Conservation (phyloP, 2,797 vertebrate genomes). For the Graptemys geographica region DNA sequence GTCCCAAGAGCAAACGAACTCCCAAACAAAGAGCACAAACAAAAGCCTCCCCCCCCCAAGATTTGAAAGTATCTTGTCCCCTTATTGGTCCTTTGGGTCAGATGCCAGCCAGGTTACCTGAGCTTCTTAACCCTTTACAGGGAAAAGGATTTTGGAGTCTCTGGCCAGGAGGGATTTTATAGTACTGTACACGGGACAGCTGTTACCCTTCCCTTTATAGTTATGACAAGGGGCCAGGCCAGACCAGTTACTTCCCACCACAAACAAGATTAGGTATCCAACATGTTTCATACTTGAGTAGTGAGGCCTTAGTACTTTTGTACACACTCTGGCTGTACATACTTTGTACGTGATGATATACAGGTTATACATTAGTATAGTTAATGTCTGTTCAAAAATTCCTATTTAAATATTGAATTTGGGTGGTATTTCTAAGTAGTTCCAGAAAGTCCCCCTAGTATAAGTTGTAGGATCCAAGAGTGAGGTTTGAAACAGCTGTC, state of each 20-base stretch:
- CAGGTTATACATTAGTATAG: not conserved
- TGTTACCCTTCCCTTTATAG: no score
- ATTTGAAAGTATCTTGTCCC: no score
- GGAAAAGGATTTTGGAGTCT: no score
- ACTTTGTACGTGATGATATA: not conserved
- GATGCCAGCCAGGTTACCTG: no score
- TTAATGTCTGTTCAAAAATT: not conserved
- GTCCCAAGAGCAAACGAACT: no score
- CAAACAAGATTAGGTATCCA: not conserved
- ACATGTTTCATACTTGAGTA: not conserved
- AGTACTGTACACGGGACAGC: no score
- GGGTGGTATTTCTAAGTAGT: not conserved
- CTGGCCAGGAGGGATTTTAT: no score
- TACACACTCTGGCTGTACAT: not conserved
- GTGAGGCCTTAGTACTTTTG: not conserved
- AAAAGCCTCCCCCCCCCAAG: no score
- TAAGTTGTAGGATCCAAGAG: not conserved
- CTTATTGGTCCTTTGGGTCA: no score
- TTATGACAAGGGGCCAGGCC: not conserved
- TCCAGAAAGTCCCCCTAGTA: not conserved
- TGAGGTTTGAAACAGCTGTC: not conserved
- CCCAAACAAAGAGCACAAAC: no score
- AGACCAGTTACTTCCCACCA: not conserved
- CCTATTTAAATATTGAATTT: not conserved
- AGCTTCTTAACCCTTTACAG: no score